Base-by-base conservation (phyloP, 2,888 invertebrate species). In the Heliconius aoede region DNA sequence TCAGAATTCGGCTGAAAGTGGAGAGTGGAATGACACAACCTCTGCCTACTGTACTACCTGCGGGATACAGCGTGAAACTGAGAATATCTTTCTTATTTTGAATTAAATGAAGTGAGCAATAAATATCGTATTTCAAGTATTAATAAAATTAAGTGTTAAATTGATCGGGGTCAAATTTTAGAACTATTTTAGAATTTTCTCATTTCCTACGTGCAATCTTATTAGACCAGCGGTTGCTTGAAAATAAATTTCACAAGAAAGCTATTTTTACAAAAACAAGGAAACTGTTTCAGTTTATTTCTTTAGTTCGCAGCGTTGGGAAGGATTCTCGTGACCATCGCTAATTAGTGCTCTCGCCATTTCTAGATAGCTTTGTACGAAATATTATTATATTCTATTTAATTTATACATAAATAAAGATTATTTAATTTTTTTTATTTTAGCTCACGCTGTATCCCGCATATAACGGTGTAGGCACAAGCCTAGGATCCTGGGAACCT, bases 261-360 rank as follows among this genome's bases (percentile, higher is more conserved):
- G 73, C 24, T 55, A 51, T 77, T 71, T 58, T 62, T 55, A 67
- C 21, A 40, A 40, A 61, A 28, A 71, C 24, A 40, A 26, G 26
- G 11, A 61, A 77, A 74, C 64, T 74, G 26, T 60, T 69, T 40
- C 62, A 71, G 74, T 74, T 74, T 69, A 74, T 77, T 65, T 73
- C 64, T 74, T 73, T 74, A 60, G 74, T 51, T 69, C 36, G 62
- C 55, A 51, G 69, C 71, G 64, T 71, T 60, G 64, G 28, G 65
- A 71, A 74, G 62, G 71, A 71, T 71, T 71, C 40, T 55, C 55
- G 69, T 74, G 74, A 74, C 71, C 64, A 24, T 26, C 58, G 40
- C 65, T 77, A 77, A 77, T 77, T 69, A 74, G 58, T 65, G 55
- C 74, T 77, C 65, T 77, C 65, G 74, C 58, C 62, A 73, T 73